Evolutionary conservation across 2,113 vertebrate species (phyloP), one percentile per base, ranked within the genome.

Genomic region (Penelope pileata): DNA sequence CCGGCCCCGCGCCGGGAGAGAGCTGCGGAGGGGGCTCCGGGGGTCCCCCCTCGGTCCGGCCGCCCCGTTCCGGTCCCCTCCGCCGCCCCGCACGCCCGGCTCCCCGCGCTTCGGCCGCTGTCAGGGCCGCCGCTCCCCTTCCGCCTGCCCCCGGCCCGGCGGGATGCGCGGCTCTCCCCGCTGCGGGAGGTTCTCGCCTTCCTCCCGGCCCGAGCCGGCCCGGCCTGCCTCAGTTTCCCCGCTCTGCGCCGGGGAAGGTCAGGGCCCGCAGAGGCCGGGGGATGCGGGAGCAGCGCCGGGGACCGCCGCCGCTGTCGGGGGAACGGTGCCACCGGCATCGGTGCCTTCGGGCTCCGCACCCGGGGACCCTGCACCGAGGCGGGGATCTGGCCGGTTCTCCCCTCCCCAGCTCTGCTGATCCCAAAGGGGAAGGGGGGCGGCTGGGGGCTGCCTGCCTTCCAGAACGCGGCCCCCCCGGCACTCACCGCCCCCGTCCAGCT

Each of bases 181-280:
- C 50, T 60, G 15, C 69, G 7, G 54, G 54, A 73, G 40, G 27
- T 12, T 64, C 50, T 89, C n/a, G 38, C 34, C 48, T 7, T 63
- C 47, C 17, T 75, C 29, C 40, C 22, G 32, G 58, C 60, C 54
- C n/a, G 36, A 74, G 92, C 83, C 68, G 16, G 21, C 72, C 59
- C 53, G 63, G 47, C 16, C 60, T 96, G 89, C 93, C 93, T 96
- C 91, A 95, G 91, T 96, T 96, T 94, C 87, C 81, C 62, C 47
- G 4, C 68, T 92, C 6, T 60, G 42, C 27, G 18, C 15, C 8
- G 7, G 32, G 7, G 47, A n/a, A 78, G 82, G 30, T 53, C 34
- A 34, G 34, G 36, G 26, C 32, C 56, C 6, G 29, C 45, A 15
- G 80, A 45, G 50, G 45, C 50, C 21, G 5, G 64, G 56, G 15